These are phyloP conservation scores for Lophius piscatorius DNA, from an alignment of 2,113 vertebrate species.

Conservation along the genomic window DNA sequence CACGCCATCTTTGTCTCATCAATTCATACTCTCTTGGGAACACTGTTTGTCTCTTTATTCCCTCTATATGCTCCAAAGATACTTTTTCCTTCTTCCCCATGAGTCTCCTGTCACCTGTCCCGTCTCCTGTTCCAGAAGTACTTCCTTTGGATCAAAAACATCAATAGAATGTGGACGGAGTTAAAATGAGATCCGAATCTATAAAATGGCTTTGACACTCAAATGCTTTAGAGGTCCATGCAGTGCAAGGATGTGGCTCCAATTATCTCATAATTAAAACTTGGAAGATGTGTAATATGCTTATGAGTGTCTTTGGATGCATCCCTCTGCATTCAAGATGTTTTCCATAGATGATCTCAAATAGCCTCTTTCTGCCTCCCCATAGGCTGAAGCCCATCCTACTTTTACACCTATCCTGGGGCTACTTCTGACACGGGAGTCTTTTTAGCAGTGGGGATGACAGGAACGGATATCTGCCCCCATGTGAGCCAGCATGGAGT, in stretches of 20 bases:
- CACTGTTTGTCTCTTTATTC: slow-evolving; percentile 67
- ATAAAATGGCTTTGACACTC: slow-evolving; percentile 25
- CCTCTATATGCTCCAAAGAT: slow-evolving; percentile 43
- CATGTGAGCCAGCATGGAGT: slow-evolving; percentile 66
- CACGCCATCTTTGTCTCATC: slow-evolving; percentile 64
- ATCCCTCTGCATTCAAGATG: slow-evolving; percentile 19
- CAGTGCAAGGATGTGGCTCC: neutral
- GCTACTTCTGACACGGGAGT: slow-evolving; percentile 46
- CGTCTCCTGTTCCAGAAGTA: slow-evolving; percentile 54
- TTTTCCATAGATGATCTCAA: slow-evolving; percentile 40
- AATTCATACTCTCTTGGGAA: slow-evolving; percentile 58
- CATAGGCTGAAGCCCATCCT: slow-evolving; percentile 19
- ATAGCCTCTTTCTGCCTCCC: slow-evolving; percentile 23
- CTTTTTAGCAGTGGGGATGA: slow-evolving; percentile 51
- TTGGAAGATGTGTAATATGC: neutral
- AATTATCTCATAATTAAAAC: slow-evolving; percentile 31
- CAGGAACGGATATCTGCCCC: slow-evolving; percentile 51
- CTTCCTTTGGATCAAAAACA: slow-evolving; percentile 37
- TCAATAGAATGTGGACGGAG: slow-evolving; percentile 46
- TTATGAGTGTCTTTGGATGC: neutral
- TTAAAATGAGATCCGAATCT: slow-evolving; percentile 38
- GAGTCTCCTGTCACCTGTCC: slow-evolving; percentile 69
- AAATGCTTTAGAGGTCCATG: slow-evolving; percentile 15
- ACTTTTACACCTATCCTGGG: slow-evolving; percentile 27
- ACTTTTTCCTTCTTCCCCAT: slow-evolving; percentile 55